Base-by-base conservation (phyloP, 92 coral and sea anemone species). In the Actinostola sp. region DNA sequence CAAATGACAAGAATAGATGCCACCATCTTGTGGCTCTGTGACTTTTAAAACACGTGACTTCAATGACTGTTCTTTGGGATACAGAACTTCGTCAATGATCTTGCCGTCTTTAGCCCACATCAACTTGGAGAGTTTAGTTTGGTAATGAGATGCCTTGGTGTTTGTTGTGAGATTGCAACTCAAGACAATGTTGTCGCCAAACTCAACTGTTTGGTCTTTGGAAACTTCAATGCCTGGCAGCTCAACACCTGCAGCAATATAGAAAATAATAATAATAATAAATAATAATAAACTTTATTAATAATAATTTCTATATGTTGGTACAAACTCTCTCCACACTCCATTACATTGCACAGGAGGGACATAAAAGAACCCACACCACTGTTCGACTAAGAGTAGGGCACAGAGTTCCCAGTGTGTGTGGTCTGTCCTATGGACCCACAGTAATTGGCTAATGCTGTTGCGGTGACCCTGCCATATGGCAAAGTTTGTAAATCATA, bases 161-260 rank as follows among this genome's bases (percentile, higher is more conserved):
- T 66, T 73, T 61, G 48, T 60, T 6, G 75, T 85, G 46, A 85
- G 60, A 24, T 53, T 73, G 38, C 89, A 79, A 42, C 65, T 71
- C 13, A 85, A 59, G 24, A 44, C 65, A 8, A 53, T 84, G 1
- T 27, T 35, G 38, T 79, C 82, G 15, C 82, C 85, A 68, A 59
- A 79, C 20, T 76, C 27, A 25, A 69, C 85, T 35, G 68, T 79
- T 26, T 26, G 8, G 55, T 79, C 69, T 2, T 82, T 68, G 19
- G 70, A 66, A 19, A 85, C 82, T 3, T 43, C 60, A 20, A 77
- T 77, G 0, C 64, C 71, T 28, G 89, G 89, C 7, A 85, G 59
- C 21, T 85, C 89, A 23, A 45, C 55, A 49, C 67, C 88, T 83
- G 78, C 34, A n/a, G n/a, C n/a, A 10, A 46, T 16, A 46, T 2